Percentiles rank a stretch among this genome's conserved stretches.
These are phyloP conservation scores for Trichogramma dendrolimi DNA, from an alignment of 2,888 invertebrate genomes.

Conservation along the genomic window DNA sequence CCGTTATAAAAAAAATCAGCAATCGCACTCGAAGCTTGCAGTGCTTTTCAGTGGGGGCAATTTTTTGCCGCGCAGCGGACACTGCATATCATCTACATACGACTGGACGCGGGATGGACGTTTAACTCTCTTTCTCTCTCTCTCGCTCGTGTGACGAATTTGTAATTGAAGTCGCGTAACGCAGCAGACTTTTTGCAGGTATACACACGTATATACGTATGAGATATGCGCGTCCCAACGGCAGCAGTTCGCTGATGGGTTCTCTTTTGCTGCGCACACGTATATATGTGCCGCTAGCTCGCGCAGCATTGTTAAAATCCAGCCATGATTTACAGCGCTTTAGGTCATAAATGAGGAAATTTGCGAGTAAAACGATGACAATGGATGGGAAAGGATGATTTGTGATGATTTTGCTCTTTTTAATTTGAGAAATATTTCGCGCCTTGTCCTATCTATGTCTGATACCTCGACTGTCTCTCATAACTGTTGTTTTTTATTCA, in stretches of 20 bases:
- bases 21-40: too few species aligned
- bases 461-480: too few species aligned
- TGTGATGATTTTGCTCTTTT: constrained; percentile 28
- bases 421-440: constrained; percentile 23
- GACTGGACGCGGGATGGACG: too few species aligned
- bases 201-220: too few species aligned
- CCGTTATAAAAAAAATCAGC: too few species aligned
- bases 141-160: constrained; percentile 24
- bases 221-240: neutral
- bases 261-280: neutral
- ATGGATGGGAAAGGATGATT: constrained; percentile 30
- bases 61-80: constrained; percentile 7
- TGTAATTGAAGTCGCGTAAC: constrained; percentile 26
- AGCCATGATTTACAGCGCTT: constrained; percentile 26
- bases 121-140: neutral
- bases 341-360: constrained; percentile 29
- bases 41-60: neutral
- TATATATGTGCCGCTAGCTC: neutral
- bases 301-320: constrained; percentile 28
- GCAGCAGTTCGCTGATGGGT: neutral
- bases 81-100: neutral
- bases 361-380: constrained; percentile 31
- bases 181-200: too few species aligned
- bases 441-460: neutral
- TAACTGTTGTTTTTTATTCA: too few species aligned